These are phyloP conservation scores for Syndactyla subalaris DNA, from an alignment of 2,797 vertebrate genomes.

Conservation along the genomic window DNA sequence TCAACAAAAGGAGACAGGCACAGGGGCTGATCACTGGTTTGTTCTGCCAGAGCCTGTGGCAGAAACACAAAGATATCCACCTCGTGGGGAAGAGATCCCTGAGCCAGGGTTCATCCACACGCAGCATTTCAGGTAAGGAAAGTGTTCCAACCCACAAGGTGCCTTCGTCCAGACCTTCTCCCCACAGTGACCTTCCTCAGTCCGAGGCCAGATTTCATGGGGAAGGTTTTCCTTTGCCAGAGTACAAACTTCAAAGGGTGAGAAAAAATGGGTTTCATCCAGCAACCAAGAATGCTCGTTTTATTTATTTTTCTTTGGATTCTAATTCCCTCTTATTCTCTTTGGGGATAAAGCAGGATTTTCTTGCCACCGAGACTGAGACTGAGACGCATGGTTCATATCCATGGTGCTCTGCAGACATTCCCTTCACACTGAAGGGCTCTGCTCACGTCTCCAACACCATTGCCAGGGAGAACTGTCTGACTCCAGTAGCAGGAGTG, in stretches of 20 bases:
- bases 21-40: background rate
- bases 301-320: slow-evolving; percentile 56
- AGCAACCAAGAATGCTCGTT: background rate
- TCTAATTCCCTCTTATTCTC: background rate
- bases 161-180: background rate
- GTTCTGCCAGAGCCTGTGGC: background rate
- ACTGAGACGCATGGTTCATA: background rate
- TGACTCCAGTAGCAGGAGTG: background rate
- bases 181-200: background rate
- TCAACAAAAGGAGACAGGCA: slow-evolving; percentile 16
- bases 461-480: background rate
- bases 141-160: background rate
- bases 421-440: background rate
- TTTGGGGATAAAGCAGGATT: slow-evolving; percentile 25
- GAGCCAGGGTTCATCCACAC: background rate
- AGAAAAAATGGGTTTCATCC: slow-evolving; percentile 15
- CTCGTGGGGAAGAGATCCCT: background rate
- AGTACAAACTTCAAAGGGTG: slow-evolving; percentile 9
- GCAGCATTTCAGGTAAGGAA: background rate
- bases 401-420: background rate
- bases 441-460: background rate
- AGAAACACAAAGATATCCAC: background rate
- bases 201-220: background rate
- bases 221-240: background rate
- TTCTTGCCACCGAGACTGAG: background rate